phyloP scores from a whole-genome alignment of 2,888 invertebrate genomes.

The Cheilosia impressa region DNA sequence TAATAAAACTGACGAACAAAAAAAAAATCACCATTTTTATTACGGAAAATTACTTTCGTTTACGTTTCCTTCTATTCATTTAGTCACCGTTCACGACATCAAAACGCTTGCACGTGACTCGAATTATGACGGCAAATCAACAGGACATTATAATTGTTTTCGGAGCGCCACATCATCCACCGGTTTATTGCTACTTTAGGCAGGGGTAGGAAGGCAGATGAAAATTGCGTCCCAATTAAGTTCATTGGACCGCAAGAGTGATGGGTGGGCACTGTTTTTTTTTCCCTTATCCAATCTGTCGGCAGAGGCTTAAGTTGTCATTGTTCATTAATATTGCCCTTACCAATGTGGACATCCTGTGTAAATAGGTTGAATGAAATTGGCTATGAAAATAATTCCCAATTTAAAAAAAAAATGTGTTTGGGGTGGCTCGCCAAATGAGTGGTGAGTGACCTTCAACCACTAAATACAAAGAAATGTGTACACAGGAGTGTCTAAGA shows the following conservation, averaged over 20 bases:
- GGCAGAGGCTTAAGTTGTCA: conserved; percentile 24
- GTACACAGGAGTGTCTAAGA: background rate
- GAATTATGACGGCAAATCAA: conserved; percentile 62
- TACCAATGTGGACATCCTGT: background rate
- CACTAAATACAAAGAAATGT: too few relatives aligned
- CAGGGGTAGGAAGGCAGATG: background rate
- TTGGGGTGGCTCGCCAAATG: background rate
- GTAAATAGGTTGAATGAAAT: conserved; percentile 24
- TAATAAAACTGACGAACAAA: background rate
- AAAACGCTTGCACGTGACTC: conserved; percentile 34
- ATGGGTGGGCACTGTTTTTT: background rate
- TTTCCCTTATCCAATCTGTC: background rate
- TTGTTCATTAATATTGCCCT: conserved; percentile 15
- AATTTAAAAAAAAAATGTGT: background rate
- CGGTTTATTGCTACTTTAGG: conserved; percentile 2
- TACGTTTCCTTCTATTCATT: conserved; percentile 10
- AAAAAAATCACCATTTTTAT: conserved; percentile 10
- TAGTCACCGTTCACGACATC: conserved; percentile 8
- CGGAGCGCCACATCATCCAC: conserved; percentile 17
- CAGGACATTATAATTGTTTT: conserved; percentile 56
- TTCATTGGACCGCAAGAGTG: conserved; percentile 14
- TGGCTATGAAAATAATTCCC: background rate
- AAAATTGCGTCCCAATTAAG: conserved; percentile 44
- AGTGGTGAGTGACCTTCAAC: too few relatives aligned
- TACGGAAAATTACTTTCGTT: conserved; percentile 29